Evolutionary conservation across 1,140 invertebrate genomes (phyloP).

Genomic region (Littorina saxatilis): DNA sequence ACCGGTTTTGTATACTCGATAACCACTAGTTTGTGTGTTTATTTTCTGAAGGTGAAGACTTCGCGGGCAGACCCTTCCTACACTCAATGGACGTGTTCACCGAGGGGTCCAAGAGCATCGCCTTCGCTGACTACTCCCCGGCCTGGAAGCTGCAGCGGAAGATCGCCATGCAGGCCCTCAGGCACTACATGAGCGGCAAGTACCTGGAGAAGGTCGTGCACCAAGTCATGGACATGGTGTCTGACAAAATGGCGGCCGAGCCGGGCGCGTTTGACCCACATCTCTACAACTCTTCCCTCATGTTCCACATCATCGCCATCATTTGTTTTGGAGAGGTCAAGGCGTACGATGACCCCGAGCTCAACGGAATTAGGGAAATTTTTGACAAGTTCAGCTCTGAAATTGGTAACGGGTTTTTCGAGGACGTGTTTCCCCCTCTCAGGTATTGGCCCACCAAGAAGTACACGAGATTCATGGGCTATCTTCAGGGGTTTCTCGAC

Average conservation of each 20-base stretch:
- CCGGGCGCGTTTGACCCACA: neutral
- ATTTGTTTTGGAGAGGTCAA: slow-evolving; percentile 6
- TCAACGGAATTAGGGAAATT: neutral
- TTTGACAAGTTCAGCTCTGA: neutral
- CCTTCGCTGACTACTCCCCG: neutral
- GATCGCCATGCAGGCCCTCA: neutral
- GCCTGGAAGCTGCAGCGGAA: slow-evolving; percentile 1
- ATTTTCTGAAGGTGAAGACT: neutral
- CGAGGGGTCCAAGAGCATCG: neutral
- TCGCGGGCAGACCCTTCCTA: neutral
- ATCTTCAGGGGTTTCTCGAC: neutral
- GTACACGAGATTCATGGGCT: neutral
- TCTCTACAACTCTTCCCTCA: neutral
- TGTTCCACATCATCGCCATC: neutral
- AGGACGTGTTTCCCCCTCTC: neutral
- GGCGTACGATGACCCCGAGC: neutral
- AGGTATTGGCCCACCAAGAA: neutral
- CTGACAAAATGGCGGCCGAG: slow-evolving; percentile 22
- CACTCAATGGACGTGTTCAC: neutral
- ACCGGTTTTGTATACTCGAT: too few relatives aligned
- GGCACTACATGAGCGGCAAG: neutral
- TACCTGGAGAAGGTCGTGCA: neutral
- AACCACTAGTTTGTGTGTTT: too few relatives aligned
- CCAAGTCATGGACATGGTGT: neutral
- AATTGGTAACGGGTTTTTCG: neutral